phyloP scores from a whole-genome alignment of 1,140 invertebrate genomes.

The Drosophila littoralis region DNA sequence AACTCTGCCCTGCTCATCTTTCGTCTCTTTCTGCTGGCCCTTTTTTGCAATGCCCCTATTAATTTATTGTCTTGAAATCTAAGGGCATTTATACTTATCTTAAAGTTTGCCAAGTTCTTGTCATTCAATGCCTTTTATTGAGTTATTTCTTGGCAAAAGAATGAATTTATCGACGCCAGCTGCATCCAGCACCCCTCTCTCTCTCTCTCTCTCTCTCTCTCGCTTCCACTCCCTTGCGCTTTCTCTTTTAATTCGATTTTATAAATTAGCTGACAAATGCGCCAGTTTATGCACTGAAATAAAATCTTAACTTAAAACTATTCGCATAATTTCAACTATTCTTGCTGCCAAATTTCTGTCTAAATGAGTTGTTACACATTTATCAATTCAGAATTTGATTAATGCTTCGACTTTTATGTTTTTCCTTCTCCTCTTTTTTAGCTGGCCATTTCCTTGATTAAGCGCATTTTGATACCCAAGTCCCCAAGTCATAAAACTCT shows the following conservation, averaged over 20 bases:
- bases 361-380: slow-evolving; percentile 48
- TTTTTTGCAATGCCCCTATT: slow-evolving; percentile 17
- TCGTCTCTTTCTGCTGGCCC: slow-evolving; percentile 11
- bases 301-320: slow-evolving; percentile 39
- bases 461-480: slow-evolving; percentile 32
- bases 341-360: slow-evolving; percentile 44
- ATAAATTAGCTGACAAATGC: slow-evolving; percentile 64
- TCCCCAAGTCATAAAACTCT: slow-evolving; percentile 31
- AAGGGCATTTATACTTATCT: slow-evolving; percentile 57
- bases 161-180: slow-evolving; percentile 48
- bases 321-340: slow-evolving; percentile 32
- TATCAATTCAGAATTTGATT: slow-evolving; percentile 41
- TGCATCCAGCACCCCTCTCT: slow-evolving; percentile 14
- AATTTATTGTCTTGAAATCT: slow-evolving; percentile 70
- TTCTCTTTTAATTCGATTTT: slow-evolving; percentile 5
- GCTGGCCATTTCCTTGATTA: slow-evolving; percentile 11
- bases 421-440: too few relatives aligned
- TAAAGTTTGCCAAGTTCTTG: slow-evolving; percentile 75
- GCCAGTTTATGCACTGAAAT: slow-evolving; percentile 43
- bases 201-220: neutral
- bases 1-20: neutral
- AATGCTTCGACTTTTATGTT: neutral
- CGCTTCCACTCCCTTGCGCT: neutral
- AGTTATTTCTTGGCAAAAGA: slow-evolving; percentile 63
- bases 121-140: slow-evolving; percentile 70